Percentiles rank a stretch among this genome's conserved stretches.
These are phyloP conservation scores for Cinara cedri DNA, from an alignment of 2,888 invertebrate genomes.

Conservation along the genomic window DNA sequence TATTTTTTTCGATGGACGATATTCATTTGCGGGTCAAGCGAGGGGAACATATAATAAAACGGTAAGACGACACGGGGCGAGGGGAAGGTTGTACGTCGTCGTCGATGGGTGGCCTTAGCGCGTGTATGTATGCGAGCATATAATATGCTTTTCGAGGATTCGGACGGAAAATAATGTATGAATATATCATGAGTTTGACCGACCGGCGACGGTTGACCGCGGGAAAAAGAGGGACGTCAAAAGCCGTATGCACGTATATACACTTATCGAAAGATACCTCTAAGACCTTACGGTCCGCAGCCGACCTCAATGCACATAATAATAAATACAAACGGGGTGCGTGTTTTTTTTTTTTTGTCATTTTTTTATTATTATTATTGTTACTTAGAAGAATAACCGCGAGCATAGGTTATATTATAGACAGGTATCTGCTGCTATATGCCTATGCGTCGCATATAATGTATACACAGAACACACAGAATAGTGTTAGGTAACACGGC, in stretches of 20 bases:
- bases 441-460: too few relatives aligned
- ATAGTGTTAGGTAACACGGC: too few relatives aligned
- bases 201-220: conserved; percentile 56
- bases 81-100: not conserved
- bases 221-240: not conserved
- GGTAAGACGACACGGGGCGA: not conserved
- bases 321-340: not conserved
- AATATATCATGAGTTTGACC: conserved; percentile 56
- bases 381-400: conserved; percentile 42
- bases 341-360: too few relatives aligned
- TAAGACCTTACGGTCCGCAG: conserved; percentile 3
- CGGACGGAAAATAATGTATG: conserved; percentile 21
- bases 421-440: too few relatives aligned
- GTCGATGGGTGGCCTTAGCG: too few relatives aligned
- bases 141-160: conserved; percentile 21
- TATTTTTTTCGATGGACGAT: too few relatives aligned
- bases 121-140: too few relatives aligned
- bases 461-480: too few relatives aligned
- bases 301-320: conserved; percentile 6
- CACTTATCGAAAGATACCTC: conserved; percentile 9
- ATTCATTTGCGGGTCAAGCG: not conserved
- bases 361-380: not conserved
- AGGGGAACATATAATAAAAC: not conserved
- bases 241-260: too few relatives aligned
- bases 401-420: too few relatives aligned